Conservation (phyloP, 1,140 invertebrate species). For the Drosophila ogumai region DNA sequence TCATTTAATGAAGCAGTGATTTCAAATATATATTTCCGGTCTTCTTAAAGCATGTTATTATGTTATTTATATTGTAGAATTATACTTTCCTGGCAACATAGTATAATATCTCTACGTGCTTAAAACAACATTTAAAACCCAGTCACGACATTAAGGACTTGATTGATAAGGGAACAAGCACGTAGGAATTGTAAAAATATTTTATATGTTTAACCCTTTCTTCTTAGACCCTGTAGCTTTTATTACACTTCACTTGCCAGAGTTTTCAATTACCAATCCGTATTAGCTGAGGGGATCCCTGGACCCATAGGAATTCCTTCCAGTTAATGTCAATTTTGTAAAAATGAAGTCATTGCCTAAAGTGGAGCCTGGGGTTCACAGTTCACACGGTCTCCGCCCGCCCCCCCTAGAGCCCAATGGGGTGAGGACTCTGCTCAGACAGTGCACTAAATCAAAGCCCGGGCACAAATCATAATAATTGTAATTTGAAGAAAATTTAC, state of each 20-base stretch:
- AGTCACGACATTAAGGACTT: constrained; percentile 8
- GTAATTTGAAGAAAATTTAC: constrained; percentile 84
- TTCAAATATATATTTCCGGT: no score
- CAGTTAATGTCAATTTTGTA: constrained; percentile 45
- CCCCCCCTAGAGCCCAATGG: constrained; percentile 17
- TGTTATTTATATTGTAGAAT: no score
- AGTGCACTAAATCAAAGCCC: constrained; percentile 74
- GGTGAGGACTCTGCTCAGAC: constrained; percentile 51
- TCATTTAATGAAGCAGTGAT: no score
- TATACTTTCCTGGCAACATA: neutral
- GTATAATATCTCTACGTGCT: constrained; percentile 1
- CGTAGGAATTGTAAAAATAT: constrained; percentile 29
- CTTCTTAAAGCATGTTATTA: no score
- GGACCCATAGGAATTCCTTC: neutral
- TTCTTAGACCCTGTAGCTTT: neutral
- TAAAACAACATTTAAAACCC: neutral
- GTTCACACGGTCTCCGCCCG: constrained; percentile 3
- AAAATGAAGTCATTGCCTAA: constrained; percentile 72
- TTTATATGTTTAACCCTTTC: constrained; percentile 20
- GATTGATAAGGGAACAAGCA: constrained; percentile 16
- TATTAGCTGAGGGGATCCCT: constrained; percentile 5
- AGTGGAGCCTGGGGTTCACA: constrained; percentile 50
- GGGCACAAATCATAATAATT: constrained; percentile 84
- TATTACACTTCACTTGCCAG: constrained; percentile 2
- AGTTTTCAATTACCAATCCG: constrained; percentile 41